Percentiles rank a stretch among this genome's conserved stretches.
Conservation (phyloP, 2,888 invertebrate species). For the Latheticus oryzae region DNA sequence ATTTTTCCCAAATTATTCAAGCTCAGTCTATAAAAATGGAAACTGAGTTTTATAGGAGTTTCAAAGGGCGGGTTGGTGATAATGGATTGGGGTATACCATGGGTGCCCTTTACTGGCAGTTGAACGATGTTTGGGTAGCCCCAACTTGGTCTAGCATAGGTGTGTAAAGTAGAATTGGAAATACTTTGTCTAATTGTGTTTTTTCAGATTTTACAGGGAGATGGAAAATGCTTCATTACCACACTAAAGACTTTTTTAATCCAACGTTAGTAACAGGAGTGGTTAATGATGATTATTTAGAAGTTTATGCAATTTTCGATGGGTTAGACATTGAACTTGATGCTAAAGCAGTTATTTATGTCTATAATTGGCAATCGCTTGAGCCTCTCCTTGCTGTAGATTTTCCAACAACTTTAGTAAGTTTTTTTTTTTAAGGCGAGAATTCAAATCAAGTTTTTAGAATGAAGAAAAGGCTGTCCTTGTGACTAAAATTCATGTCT, state of each 20-base stretch:
- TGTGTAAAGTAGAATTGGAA: slow-evolving; percentile 49
- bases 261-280: slow-evolving; percentile 76
- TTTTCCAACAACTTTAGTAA: slow-evolving; percentile 46
- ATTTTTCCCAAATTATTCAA: slow-evolving; percentile 90
- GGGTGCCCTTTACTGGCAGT: slow-evolving; percentile 98
- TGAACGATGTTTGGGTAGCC: slow-evolving; percentile 98
- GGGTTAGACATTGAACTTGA: slow-evolving; percentile 43
- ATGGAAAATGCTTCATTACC: slow-evolving; percentile 80
- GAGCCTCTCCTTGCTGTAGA: slow-evolving; percentile 30
- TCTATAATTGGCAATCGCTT: slow-evolving; percentile 68
- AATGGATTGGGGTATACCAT: slow-evolving; percentile 80
- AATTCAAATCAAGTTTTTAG: slow-evolving; percentile 10
- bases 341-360: slow-evolving; percentile 66
- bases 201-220: slow-evolving; percentile 58
- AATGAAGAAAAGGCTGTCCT: slow-evolving; percentile 9
- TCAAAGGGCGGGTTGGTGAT: slow-evolving; percentile 62
- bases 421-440: neutral
- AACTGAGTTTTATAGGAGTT: slow-evolving; percentile 79
- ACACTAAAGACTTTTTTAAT: slow-evolving; percentile 85
- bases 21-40: slow-evolving; percentile 88
- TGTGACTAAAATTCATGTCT: slow-evolving; percentile 10
- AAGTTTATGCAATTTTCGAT: slow-evolving; percentile 77
- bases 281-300: slow-evolving; percentile 67
- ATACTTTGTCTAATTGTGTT: neutral
- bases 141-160: slow-evolving; percentile 96